A percentile compares a stretch with the other conserved stretches of the same genome.
phyloP scores from a whole-genome alignment of 2,797 vertebrate genomes.

The Aselliscus stoliczkanus region DNA sequence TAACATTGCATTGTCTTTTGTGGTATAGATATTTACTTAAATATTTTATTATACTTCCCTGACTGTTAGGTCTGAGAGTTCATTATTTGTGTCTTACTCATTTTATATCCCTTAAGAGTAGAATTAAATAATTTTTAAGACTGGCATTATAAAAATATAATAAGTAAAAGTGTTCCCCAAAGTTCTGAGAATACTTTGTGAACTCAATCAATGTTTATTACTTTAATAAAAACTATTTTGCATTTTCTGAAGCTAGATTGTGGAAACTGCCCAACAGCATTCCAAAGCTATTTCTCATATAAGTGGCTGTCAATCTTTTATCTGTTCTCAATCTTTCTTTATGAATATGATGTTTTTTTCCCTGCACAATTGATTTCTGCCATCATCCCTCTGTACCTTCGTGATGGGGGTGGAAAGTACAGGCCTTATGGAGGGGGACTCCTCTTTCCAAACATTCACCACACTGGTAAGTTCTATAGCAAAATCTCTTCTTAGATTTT shows the following conservation, averaged over 20 bases:
- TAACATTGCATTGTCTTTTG: background rate
- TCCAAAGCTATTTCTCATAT: background rate
- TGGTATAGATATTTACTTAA: background rate
- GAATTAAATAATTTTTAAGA: constrained; percentile 28
- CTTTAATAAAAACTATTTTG: background rate
- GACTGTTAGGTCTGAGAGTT: background rate
- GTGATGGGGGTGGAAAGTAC: accelerated
- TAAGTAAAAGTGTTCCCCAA: background rate
- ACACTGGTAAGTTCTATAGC: background rate
- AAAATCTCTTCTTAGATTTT: background rate
- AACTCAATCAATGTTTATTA: background rate
- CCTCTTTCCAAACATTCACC: background rate
- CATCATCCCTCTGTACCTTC: background rate
- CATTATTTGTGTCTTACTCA: background rate
- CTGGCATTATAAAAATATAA: background rate
- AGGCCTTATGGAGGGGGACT: background rate
- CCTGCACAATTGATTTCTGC: background rate
- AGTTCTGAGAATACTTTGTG: background rate
- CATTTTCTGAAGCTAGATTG: background rate
- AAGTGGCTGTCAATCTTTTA: background rate
- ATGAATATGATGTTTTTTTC: background rate
- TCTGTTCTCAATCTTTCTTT: background rate
- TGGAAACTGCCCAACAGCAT: background rate
- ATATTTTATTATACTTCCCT: background rate
- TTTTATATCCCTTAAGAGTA: background rate